Evolutionary conservation across 2,797 vertebrate species (phyloP).

Genomic region (Kryptolebias ocellatus): DNA sequence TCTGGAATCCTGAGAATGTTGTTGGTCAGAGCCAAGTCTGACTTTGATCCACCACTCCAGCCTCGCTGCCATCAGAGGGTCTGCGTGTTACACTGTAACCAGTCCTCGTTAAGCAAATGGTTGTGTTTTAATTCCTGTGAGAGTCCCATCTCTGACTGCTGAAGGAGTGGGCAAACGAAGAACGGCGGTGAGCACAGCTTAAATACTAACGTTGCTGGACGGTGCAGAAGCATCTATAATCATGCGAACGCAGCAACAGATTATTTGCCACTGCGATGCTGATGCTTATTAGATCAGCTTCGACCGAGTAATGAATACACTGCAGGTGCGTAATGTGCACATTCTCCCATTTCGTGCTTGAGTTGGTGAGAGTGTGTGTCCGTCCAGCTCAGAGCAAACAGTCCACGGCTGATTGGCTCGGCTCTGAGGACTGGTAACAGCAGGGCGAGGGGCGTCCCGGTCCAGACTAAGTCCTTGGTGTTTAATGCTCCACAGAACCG

Average conservation of each 20-base stretch:
- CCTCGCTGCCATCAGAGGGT: constrained; percentile 39
- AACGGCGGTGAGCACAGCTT: neutral
- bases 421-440: constrained; percentile 66
- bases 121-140: constrained; percentile 65
- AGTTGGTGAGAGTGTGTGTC: constrained; percentile 19
- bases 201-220: neutral
- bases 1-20: constrained; percentile 79
- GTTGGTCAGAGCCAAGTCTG: constrained; percentile 70
- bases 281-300: constrained; percentile 22
- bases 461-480: constrained; percentile 68
- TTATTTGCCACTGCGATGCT: neutral
- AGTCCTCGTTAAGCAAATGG: constrained; percentile 28
- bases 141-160: constrained; percentile 16
- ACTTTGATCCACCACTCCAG: constrained; percentile 74
- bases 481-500: constrained; percentile 72
- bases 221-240: too few species aligned
- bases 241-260: neutral
- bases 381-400: constrained; percentile 70
- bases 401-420: constrained; percentile 63
- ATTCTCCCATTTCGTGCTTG: constrained; percentile 8
- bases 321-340: constrained; percentile 20
- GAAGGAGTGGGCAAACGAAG: neutral
- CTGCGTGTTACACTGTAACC: constrained; percentile 73
- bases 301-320: constrained; percentile 18
- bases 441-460: constrained; percentile 38